Evolutionary conservation across 2,888 invertebrate genomes (phyloP).

Genomic region (Agrotis clavis): DNA sequence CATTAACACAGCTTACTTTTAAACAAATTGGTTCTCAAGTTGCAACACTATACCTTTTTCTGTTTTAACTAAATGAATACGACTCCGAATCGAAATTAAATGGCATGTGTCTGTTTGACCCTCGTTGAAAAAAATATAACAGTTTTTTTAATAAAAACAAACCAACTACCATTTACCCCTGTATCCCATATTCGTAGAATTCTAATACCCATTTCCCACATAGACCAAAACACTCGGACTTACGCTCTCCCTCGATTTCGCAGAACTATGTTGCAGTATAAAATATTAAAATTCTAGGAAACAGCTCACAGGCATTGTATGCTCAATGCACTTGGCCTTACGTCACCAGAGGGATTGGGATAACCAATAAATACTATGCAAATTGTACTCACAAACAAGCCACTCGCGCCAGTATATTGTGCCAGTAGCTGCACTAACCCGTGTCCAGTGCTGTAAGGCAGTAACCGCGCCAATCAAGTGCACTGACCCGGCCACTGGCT

Average conservation of each 20-base stretch:
- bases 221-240: neutral
- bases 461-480: conserved; percentile 52
- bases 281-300: neutral
- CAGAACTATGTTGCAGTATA: neutral
- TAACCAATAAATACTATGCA: conserved; percentile 31
- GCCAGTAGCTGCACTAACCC: conserved; percentile 36
- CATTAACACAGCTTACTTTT: neutral
- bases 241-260: neutral
- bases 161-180: neutral
- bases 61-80: no score
- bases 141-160: neutral
- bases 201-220: no score
- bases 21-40: neutral
- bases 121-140: no score
- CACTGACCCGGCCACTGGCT: conserved; percentile 49
- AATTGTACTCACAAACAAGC: conserved; percentile 26
- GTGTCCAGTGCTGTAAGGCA: conserved; percentile 6
- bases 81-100: no score
- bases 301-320: neutral
- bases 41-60: no score
- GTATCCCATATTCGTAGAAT: neutral
- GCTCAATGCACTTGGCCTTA: neutral
- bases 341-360: neutral
- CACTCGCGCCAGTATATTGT: conserved; percentile 19
- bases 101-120: neutral